phyloP scores from a whole-genome alignment of 1,140 invertebrate species.

The Yoshiicerus persimilis region DNA sequence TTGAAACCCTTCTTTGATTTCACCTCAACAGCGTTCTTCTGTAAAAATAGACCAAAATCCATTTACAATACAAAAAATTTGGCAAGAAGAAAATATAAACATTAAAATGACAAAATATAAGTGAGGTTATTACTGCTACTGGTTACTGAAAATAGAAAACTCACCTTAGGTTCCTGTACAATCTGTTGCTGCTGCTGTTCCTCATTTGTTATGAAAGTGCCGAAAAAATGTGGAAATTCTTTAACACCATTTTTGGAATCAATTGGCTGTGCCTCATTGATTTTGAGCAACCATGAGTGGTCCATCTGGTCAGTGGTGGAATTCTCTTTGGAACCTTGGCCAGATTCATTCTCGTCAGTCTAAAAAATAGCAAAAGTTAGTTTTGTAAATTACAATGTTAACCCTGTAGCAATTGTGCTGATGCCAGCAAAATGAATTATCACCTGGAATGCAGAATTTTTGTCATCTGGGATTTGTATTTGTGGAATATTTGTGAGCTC shows the following conservation, averaged over 20 bases:
- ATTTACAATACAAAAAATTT: neutral
- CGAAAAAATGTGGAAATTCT: slow-evolving; percentile 24
- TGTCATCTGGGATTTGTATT: slow-evolving; percentile 32
- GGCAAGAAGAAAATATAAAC: neutral
- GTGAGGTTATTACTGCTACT: neutral
- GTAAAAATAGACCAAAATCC: slow-evolving; percentile 18
- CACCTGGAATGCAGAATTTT: slow-evolving; percentile 24
- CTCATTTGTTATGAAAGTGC: slow-evolving; percentile 5
- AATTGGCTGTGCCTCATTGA: slow-evolving; percentile 32
- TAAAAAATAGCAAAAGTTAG: neutral
- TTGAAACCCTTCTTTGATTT: slow-evolving; percentile 61
- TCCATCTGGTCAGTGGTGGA: slow-evolving; percentile 34
- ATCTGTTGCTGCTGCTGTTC: neutral
- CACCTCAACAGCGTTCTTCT: neutral
- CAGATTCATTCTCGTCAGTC: slow-evolving; percentile 31
- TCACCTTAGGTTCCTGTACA: neutral
- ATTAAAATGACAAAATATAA: neutral
- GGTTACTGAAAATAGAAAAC: neutral
- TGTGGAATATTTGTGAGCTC: slow-evolving; percentile 32
- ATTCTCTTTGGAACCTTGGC: slow-evolving; percentile 34
- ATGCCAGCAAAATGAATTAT: neutral
- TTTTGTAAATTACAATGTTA: neutral
- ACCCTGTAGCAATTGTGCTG: neutral
- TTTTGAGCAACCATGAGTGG: slow-evolving; percentile 47
- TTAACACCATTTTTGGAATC: slow-evolving; percentile 31